Evolutionary conservation across 2,113 vertebrate species (phyloP).

Genomic region (Asarcornis scutulata): DNA sequence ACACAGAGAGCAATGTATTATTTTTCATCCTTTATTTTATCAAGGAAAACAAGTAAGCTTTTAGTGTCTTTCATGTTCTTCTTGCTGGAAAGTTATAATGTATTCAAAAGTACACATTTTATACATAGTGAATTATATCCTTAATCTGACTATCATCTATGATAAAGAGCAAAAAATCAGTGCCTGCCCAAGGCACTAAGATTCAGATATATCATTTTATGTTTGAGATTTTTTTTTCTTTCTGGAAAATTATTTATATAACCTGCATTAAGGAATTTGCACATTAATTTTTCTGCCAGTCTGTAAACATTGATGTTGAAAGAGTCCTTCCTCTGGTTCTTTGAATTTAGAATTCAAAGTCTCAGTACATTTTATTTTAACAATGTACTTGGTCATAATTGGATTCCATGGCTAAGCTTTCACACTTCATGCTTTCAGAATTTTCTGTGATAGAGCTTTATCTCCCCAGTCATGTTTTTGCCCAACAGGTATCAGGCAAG

Average conservation of each 20-base stretch:
- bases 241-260: neutral
- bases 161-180: neutral
- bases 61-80: neutral
- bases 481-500: neutral
- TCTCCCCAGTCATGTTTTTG: neutral
- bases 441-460: neutral
- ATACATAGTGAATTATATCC: neutral
- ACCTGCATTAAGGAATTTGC: neutral
- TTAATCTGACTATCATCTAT: neutral
- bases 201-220: neutral
- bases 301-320: neutral
- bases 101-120: constrained; percentile 31
- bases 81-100: constrained; percentile 18
- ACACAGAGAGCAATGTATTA: neutral
- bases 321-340: neutral
- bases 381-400: neutral
- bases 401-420: neutral
- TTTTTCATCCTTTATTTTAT: constrained; percentile 1
- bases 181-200: neutral
- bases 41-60: neutral
- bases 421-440: neutral
- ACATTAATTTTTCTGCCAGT: rapidly evolving
- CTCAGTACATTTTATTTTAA: neutral
- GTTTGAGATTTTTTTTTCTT: too few species aligned
- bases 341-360: neutral